phyloP scores from a whole-genome alignment of 2,888 invertebrate genomes.

The Odontocerum albicorne region DNA sequence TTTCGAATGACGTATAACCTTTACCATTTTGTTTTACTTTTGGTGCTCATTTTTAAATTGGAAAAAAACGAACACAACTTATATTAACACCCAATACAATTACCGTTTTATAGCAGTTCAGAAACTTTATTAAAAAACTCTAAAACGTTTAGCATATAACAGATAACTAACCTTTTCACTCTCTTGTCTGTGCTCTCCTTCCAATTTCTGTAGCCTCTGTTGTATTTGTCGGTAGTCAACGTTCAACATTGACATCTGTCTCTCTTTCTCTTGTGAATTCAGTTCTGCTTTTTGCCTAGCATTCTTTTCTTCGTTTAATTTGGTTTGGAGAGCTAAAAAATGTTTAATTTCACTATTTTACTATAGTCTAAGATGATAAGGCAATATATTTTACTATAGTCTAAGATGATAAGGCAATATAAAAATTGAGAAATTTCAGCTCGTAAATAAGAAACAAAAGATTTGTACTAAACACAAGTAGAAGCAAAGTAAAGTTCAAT shows the following conservation, averaged over 20 bases:
- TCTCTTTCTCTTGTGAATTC: constrained; percentile 86
- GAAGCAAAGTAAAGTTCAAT: no score
- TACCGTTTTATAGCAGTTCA: no score
- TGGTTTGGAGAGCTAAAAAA: constrained; percentile 79
- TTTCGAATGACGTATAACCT: no score
- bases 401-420: background rate
- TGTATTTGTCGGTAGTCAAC: constrained; percentile 96
- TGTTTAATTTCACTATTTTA: no score
- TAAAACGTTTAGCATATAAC: no score
- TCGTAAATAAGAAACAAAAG: no score
- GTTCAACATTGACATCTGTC: constrained; percentile 91
- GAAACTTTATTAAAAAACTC: no score
- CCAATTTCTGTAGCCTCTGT: constrained; percentile 84
- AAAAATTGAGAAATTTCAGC: background rate
- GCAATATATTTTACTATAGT: background rate
- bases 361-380: background rate
- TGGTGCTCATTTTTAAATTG: no score
- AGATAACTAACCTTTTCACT: constrained; percentile 84
- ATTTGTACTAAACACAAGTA: no score
- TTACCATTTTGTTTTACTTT: no score
- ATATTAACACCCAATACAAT: no score
- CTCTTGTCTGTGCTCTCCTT: constrained; percentile 90
- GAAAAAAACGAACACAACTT: no score
- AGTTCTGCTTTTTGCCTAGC: constrained; percentile 85
- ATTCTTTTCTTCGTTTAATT: constrained; percentile 88